Conservation (phyloP, 2,113 vertebrate genomes). For the Megaptera novaeangliae region DNA sequence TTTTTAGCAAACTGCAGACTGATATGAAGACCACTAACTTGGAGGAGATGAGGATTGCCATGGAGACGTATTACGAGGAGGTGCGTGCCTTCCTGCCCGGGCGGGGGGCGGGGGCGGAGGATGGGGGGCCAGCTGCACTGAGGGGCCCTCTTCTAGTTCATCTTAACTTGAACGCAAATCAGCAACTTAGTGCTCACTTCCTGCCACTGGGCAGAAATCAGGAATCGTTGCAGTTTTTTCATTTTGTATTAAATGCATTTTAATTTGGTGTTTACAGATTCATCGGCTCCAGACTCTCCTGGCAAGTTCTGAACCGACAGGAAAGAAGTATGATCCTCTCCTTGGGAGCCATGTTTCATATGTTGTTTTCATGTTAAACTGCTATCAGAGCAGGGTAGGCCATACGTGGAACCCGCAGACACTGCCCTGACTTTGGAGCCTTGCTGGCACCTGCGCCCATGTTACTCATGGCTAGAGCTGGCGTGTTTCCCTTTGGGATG, state of each 20-base stretch:
- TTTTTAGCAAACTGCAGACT: slow-evolving; percentile 88
- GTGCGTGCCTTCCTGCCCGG: slow-evolving; percentile 65
- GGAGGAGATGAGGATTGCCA: slow-evolving; percentile 90
- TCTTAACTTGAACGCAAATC: background rate
- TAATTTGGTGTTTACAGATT: slow-evolving; percentile 80
- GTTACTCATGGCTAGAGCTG: background rate
- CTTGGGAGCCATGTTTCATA: background rate
- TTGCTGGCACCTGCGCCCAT: background rate
- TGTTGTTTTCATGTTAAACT: background rate
- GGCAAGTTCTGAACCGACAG: slow-evolving; percentile 80
- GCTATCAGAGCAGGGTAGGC: background rate
- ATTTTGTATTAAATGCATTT: background rate
- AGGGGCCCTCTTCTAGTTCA: background rate
- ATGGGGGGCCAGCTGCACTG: fast-evolving
- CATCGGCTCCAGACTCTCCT: slow-evolving; percentile 88
- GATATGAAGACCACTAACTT: slow-evolving; percentile 87
- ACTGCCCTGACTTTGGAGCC: background rate
- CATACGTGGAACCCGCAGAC: fast-evolving
- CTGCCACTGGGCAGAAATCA: fast-evolving
- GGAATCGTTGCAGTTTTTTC: too few relatives aligned
- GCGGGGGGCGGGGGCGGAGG: background rate
- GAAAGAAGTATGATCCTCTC: slow-evolving; percentile 85
- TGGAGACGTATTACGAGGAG: slow-evolving; percentile 92
- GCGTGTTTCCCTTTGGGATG: fast-evolving
- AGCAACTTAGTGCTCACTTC: background rate